Evolutionary conservation across 2,888 invertebrate species (phyloP), one percentile per base, ranked within the genome.

Genomic region (Pherbina coryleti): DNA sequence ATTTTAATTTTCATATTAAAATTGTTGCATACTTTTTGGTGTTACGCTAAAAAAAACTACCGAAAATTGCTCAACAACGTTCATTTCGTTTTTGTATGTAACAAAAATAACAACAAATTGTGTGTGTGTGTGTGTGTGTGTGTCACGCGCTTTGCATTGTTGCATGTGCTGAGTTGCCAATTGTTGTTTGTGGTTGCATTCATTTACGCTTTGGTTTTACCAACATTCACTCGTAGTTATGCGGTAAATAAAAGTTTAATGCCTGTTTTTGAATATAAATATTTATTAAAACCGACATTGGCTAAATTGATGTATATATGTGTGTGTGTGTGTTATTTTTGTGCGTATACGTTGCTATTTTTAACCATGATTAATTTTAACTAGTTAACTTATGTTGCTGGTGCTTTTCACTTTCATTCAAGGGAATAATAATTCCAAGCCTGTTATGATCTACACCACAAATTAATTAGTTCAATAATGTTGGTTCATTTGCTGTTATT

Each of bases 1-100:
- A 71, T 71, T 71, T 71, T 71, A 51, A 71, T 44, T 44, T 44
- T 44, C 44, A 44, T 55, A 72, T 44, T 44, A n/a, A 72, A 72
- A 72, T 57, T 72, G 57, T 72, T n/a, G 57, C 72, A 49, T 37
- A 22, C 5, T 67, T 67, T 37, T 31, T 37, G 44, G 44, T 37
- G 44, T 44, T 67, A n/a, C n/a, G n/a, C 14, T 11, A 7, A 44
- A 44, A 44, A 11, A 44, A 1, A 11, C n/a, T n/a, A n/a, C n/a
- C 44, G 14, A 1, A 44, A 19, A 55, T 22, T 55, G 22, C 5
- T 9, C 19, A 7, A 55, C 55, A 9, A 22, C 14, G 22, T 28
- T 62, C 37, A 71, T 11, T 51, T 72, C 62, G 28, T 2, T 44
- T 11, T 44, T 11, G 14, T 11, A 44, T 44, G 37, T 7, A 37